Percentiles rank a stretch among this genome's conserved stretches.
These are phyloP conservation scores for Synergus laeviventris DNA, from an alignment of 2,888 invertebrate genomes.

Conservation along the genomic window DNA sequence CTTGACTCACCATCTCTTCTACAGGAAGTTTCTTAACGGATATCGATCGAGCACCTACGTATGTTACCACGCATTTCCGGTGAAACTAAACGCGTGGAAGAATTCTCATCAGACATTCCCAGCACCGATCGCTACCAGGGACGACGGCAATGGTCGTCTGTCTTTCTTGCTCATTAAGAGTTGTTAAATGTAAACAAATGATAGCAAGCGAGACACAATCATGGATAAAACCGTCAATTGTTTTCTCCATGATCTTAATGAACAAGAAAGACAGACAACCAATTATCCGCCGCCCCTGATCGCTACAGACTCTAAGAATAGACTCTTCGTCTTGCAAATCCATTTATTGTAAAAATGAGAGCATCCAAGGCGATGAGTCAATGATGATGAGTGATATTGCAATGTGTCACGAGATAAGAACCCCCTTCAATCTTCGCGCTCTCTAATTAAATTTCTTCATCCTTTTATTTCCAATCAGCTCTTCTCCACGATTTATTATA, in stretches of 20 bases:
- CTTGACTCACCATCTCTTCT: not conserved
- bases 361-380: not conserved
- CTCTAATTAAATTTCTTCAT: constrained; percentile 1
- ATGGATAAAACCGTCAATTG: no score
- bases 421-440: not conserved
- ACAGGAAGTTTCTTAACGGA: constrained; percentile 21
- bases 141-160: no score
- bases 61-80: constrained; percentile 28
- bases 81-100: constrained; percentile 4
- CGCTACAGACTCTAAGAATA: not conserved
- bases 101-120: constrained; percentile 27
- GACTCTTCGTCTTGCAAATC: not conserved
- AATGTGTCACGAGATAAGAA: constrained; percentile 5
- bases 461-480: not conserved
- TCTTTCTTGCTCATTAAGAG: no score
- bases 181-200: no score
- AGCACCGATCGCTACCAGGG: not conserved
- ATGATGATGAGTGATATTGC: not conserved
- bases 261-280: no score
- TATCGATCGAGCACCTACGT: constrained; percentile 30
- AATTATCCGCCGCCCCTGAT: no score
- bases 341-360: constrained; percentile 13
- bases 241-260: no score
- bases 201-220: no score
- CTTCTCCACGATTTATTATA: not conserved